Conservation (phyloP, 2,797 vertebrate species). For the Phataginus tetradactyla region DNA sequence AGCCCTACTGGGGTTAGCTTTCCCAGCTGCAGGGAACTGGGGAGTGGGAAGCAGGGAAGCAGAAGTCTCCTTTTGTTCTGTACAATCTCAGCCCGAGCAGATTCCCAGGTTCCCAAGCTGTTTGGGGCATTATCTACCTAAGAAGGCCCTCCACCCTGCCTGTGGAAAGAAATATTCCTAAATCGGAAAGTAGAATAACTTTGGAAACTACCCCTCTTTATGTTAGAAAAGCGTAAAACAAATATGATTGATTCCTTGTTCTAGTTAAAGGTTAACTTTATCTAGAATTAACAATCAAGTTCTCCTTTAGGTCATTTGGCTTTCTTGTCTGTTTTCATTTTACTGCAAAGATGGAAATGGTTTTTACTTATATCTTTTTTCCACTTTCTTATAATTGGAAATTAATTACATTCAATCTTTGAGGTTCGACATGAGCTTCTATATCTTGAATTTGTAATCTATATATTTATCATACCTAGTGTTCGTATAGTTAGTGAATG, state of each 20-base stretch:
- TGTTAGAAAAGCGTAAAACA: neutral
- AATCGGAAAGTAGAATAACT: neutral
- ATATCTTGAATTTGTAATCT: neutral
- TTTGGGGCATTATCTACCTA: neutral
- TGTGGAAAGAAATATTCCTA: neutral
- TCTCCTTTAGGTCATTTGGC: neutral
- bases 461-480: conserved; percentile 88
- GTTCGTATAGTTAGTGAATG: conserved; percentile 87
- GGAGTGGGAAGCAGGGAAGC: neutral
- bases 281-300: neutral
- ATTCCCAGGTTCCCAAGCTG: neutral
- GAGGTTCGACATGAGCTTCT: neutral
- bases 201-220: neutral
- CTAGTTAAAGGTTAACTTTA: neutral
- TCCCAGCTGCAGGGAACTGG: neutral
- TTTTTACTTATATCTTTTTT: neutral
- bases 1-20: neutral
- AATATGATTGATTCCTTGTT: neutral
- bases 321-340: conserved; percentile 21
- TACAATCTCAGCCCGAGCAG: neutral
- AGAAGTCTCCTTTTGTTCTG: neutral
- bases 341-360: neutral
- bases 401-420: neutral
- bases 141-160: neutral
- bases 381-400: neutral